phyloP scores from a whole-genome alignment of 2,113 vertebrate genomes.

The Argyrosomus japonicus region DNA sequence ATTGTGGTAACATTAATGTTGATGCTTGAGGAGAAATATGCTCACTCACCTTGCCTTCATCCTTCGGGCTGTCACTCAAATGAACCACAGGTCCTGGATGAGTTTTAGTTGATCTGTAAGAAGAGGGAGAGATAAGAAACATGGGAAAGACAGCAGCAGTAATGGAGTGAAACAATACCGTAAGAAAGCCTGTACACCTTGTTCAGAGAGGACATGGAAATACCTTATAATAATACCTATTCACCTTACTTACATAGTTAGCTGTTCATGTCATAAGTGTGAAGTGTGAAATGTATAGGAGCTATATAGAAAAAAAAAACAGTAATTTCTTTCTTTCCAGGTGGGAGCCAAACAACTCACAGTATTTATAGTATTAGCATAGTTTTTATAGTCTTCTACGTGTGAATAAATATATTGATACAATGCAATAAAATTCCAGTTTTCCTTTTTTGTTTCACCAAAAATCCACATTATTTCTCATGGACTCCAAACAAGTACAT shows the following conservation, averaged over 20 bases:
- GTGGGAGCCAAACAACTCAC: too few relatives aligned
- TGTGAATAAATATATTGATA: too few relatives aligned
- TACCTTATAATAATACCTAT: too few relatives aligned
- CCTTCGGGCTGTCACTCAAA: constrained; percentile 97
- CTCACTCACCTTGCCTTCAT: constrained; percentile 95
- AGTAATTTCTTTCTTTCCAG: too few relatives aligned
- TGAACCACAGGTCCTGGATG: constrained; percentile 98
- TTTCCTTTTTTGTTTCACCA: neutral
- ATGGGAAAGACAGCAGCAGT: constrained; percentile 10
- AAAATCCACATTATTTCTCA: neutral
- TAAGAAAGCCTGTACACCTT: neutral
- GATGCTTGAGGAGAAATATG: constrained; percentile 17
- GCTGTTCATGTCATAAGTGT: too few relatives aligned
- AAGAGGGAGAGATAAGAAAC: constrained; percentile 26
- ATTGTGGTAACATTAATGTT: neutral
- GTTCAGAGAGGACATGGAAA: neutral
- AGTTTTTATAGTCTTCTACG: too few relatives aligned
- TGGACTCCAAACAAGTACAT: neutral
- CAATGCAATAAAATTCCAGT: neutral
- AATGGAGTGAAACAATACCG: neutral
- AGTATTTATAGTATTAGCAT: too few relatives aligned
- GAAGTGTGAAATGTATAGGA: too few relatives aligned
- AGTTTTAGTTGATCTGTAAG: constrained; percentile 94
- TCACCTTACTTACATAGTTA: too few relatives aligned
- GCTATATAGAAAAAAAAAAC: too few relatives aligned